These are phyloP conservation scores for Ifrita kowaldi DNA, from an alignment of 2,113 vertebrate species.

Conservation along the genomic window DNA sequence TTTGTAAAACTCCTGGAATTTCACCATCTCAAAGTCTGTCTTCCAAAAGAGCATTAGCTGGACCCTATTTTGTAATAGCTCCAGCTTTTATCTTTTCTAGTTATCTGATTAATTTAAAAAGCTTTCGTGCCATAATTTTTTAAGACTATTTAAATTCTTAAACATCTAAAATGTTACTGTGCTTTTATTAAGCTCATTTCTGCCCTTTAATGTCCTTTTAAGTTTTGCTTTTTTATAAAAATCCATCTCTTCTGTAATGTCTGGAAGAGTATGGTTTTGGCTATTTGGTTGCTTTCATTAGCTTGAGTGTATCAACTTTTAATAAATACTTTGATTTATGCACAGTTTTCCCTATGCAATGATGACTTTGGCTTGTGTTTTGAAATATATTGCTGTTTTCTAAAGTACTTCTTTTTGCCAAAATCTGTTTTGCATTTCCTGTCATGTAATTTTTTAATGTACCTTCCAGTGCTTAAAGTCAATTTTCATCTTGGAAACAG, in stretches of 20 bases:
- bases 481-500: not conserved
- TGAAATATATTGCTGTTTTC: not conserved
- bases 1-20: not conserved
- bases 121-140: not conserved
- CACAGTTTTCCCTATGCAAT: not conserved
- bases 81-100: not conserved
- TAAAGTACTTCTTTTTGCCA: not conserved
- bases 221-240: not conserved
- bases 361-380: not conserved
- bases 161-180: not conserved
- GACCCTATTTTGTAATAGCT: not conserved
- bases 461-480: constrained; percentile 2
- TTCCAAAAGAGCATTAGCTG: not conserved
- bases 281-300: constrained; percentile 6
- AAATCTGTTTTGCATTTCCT: constrained; percentile 40
- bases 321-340: constrained; percentile 5
- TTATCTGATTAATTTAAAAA: not conserved
- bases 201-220: not conserved
- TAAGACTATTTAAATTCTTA: not conserved
- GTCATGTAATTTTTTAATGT: not conserved
- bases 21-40: not conserved
- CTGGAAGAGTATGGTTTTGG: not conserved
- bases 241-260: not conserved
- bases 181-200: not conserved
- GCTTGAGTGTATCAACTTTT: not conserved